Evolutionary conservation across 2,797 vertebrate species (phyloP).

Genomic region (Microhierax caerulescens): DNA sequence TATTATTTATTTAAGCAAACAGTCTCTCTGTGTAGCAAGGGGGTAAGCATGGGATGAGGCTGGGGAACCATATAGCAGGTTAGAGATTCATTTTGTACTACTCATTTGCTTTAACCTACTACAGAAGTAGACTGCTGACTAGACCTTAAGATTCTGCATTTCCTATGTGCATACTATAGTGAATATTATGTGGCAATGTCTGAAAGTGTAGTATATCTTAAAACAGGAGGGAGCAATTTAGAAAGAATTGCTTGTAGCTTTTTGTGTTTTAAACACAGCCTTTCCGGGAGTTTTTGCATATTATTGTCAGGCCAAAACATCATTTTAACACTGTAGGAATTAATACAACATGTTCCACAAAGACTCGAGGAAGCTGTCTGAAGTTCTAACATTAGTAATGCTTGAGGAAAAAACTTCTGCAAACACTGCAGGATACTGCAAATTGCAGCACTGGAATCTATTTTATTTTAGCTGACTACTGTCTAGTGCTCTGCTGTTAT

Average conservation of each 20-base stretch:
- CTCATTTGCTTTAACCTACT: not conserved
- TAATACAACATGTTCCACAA: not conserved
- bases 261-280: not conserved
- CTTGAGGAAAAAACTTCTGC: not conserved
- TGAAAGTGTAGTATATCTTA: not conserved
- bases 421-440: not conserved
- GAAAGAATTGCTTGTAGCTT: not conserved
- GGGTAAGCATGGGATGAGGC: not conserved
- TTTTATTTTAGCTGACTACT: constrained; percentile 42
- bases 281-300: not conserved
- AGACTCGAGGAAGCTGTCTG: not conserved
- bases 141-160: not conserved
- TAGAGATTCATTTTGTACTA: not conserved
- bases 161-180: not conserved
- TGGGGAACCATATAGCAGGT: not conserved
- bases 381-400: not conserved
- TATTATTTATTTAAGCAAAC: not conserved
- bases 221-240: not conserved
- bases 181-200: not conserved
- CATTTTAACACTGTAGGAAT: not conserved
- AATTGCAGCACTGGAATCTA: constrained; percentile 15
- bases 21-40: not conserved
- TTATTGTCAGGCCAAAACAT: not conserved
- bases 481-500: not conserved
- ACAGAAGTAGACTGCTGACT: not conserved